These are phyloP conservation scores for Agonum fuliginosum DNA, from an alignment of 2,888 invertebrate species.

Conservation along the genomic window DNA sequence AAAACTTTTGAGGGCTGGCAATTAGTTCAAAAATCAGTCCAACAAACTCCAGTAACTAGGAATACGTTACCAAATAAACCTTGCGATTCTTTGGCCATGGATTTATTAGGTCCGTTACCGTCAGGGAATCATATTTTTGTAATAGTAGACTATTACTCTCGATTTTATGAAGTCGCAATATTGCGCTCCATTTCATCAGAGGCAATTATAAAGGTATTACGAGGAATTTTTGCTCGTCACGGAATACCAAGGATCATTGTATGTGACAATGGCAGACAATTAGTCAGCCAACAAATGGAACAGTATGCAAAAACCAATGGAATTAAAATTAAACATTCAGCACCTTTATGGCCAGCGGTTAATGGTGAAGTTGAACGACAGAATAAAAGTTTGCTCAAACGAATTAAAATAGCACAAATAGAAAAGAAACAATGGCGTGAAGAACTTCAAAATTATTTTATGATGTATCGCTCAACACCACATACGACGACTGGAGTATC, in stretches of 20 bases:
- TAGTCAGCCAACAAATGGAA: too few species aligned
- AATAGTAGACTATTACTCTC: conserved; percentile 64
- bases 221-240: conserved; percentile 64
- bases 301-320: not conserved
- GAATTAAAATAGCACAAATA: conserved; percentile 57
- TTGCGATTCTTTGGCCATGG: conserved; percentile 63
- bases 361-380: conserved; percentile 62
- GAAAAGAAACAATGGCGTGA: not conserved
- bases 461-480: conserved; percentile 53
- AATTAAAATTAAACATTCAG: conserved; percentile 53
- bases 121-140: conserved; percentile 63
- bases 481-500: conserved; percentile 60
- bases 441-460: not conserved
- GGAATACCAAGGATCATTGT: conserved; percentile 62
- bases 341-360: conserved; percentile 61
- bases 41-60: conserved; percentile 59
- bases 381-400: conserved; percentile 60
- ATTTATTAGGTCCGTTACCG: conserved; percentile 65
- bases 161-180: conserved; percentile 63
- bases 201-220: conserved; percentile 60
- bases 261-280: conserved; percentile 63
- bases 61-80: conserved; percentile 37
- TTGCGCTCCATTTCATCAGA: conserved; percentile 57
- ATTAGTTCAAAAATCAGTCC: conserved; percentile 29
- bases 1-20: conserved; percentile 43